Evolutionary conservation across 2,888 invertebrate genomes (phyloP), one percentile per base, ranked within the genome.

Genomic region (Dicycla oo): DNA sequence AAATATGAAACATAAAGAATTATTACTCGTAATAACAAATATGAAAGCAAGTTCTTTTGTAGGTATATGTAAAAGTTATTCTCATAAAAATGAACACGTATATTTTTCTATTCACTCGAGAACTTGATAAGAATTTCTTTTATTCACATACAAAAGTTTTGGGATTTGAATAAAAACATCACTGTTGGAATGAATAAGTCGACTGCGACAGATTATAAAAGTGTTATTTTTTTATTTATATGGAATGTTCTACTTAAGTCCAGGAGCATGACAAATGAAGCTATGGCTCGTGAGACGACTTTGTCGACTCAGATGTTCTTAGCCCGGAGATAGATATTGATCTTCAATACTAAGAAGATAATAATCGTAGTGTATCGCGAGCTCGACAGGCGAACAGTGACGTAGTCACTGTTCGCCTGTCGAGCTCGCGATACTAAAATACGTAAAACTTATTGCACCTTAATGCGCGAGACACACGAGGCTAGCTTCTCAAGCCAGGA

Each of bases 111-210:
- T 78, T 80, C 76, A 78, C 23, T 56, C 64, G 51, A 51, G 45
- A 65, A 80, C 45, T 61, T 47, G 69, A 69, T 78, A 78, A 68
- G 51, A 75, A 78, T 65, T 64, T 75, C 56, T 75, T 75, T 80
- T 69, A 56, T 71, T 67, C 54, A 34, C 40, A 47, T 57, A 80
- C 56, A 75, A 78, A 64, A 75, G 75, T 80, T 80, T 80, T 30
- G 58, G 81, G 63, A 60, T 68, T 60, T 63, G 66, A 54, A 74
- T 74, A 58, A 57, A 74, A 80, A 73, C 43, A 45, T 65, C 43
- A 38, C 34, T 15, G 51, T 30, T 73, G 26, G 15, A 53, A 62
- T 53, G 51, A 74, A 62, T 74, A 66, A 73, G 66, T 73, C 63
- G 43, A 30, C 30, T 73, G 40, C 51, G 60, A 30, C 26, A 79